Evolutionary conservation across 2,888 invertebrate genomes (phyloP), one percentile per base, ranked within the genome.

Genomic region (Ecdyonurus torrentis): DNA sequence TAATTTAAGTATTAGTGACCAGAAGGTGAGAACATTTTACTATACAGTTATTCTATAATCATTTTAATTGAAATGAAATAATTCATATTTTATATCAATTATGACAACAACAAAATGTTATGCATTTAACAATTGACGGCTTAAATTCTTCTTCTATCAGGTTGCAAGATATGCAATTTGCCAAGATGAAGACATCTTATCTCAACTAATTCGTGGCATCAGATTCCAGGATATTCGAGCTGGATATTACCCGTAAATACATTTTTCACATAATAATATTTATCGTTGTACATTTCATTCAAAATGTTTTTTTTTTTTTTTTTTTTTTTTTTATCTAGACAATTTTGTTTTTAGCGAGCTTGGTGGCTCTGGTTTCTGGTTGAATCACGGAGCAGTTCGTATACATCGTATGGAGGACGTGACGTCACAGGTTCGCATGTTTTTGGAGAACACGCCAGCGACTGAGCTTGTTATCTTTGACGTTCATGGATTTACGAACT

Each of bases 391-490:
- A 15, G 72, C 78, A 7, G 74, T 78, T 1, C 73, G 74, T 20
- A 74, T 80, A 25, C 74, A 76, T 2, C 77, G 80, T 1, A 69
- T 83, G 23, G 71, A 72, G 61, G 74, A 74, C 25, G 72, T 81
- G 1, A 71, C 82, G 1, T 72, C 78, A 24, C 79, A 81, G 67
- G 76, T 82, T 1, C 77, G 76, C 68, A 72, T 72, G 7, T 84
- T 83, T 70, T 74, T 83, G 1, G 70, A 74, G 37, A 77, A 77
- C 66, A 82, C 82, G 18, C 76, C 79, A 66, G 83, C 83, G 70
- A 80, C 80, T 66, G 83, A 83, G 70, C 80, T 83, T 65, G 75
- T 83, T 1, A 78, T 83, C 58, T 74, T 83, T 64, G 83, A 83
- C 64, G 70, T 83, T 19, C 83, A 83, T 68, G 79, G 79, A 68